Evolutionary conservation across 2,113 vertebrate genomes (phyloP).

Genomic region (Furnarius figulus): DNA sequence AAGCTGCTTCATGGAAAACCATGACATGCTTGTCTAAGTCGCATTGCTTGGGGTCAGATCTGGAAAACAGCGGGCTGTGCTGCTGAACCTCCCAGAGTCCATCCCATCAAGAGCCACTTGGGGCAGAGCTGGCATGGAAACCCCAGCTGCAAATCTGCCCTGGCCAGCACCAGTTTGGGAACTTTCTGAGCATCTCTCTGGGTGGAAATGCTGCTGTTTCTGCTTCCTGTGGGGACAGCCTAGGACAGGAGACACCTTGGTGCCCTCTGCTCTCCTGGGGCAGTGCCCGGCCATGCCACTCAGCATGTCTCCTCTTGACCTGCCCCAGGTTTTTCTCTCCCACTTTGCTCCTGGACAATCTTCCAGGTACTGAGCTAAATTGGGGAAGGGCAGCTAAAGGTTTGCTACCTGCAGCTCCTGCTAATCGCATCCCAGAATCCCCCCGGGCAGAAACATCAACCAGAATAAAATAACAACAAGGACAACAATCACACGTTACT

Average conservation of each 20-base stretch:
- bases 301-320: not conserved
- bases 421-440: not conserved
- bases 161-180: accelerated
- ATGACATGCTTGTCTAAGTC: accelerated
- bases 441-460: not conserved
- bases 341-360: not conserved
- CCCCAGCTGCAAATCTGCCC: accelerated
- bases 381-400: not conserved
- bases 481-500: not conserved
- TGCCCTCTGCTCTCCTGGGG: not conserved
- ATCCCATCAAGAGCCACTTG: not conserved
- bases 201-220: accelerated
- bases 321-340: not conserved
- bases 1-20: not conserved
- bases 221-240: not conserved
- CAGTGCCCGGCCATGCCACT: not conserved
- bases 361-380: not conserved
- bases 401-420: not conserved
- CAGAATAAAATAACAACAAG: not conserved
- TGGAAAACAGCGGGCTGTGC: accelerated
- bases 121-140: accelerated
- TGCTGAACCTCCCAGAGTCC: not conserved
- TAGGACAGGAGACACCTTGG: not conserved
- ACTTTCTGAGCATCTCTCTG: not conserved
- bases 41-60: accelerated